Evolutionary conservation across 2,113 vertebrate genomes (phyloP).

Genomic region (human (Homo sapiens)): GRCh38 chr6:80393501-80394000

Average conservation of each 20-base stretch:
- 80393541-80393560: background rate
- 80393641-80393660: background rate
- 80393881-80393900: background rate
- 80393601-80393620: background rate
- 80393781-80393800: background rate
- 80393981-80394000: background rate
- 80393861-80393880: background rate
- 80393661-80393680: background rate
- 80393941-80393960: background rate
- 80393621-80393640: background rate
- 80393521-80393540: background rate
- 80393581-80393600: background rate
- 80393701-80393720: background rate
- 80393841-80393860: background rate
- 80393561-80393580: background rate
- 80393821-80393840: background rate
- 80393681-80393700: background rate
- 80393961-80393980: background rate
- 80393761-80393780: background rate
- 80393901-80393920: background rate
- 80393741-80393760: background rate
- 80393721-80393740: background rate
- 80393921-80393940: background rate
- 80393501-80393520: too few species aligned
- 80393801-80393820: background rate